A percentile compares a stretch with the other conserved stretches of the same genome.
Evolutionary conservation across 1,140 invertebrate species (phyloP).

Genomic region (Leucophenga varia): DNA sequence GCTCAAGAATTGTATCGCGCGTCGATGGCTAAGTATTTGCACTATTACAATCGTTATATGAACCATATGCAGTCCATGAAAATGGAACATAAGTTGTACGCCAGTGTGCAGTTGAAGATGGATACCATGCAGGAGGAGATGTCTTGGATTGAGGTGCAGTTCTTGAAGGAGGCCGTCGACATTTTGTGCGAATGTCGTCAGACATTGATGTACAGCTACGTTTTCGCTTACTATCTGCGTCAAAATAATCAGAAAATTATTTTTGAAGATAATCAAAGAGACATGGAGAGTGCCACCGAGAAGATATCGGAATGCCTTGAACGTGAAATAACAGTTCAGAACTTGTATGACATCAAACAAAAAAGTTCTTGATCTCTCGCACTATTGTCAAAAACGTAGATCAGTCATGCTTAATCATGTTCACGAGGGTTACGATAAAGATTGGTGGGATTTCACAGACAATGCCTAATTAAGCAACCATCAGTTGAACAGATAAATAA

Average conservation of each 20-base stretch:
- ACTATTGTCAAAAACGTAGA: slow-evolving; percentile 94
- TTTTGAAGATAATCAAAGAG: slow-evolving; percentile 98
- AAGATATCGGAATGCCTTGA: slow-evolving; percentile 96
- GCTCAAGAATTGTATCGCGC: slow-evolving; percentile 92
- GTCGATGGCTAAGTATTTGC: slow-evolving; percentile 75
- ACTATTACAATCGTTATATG: slow-evolving; percentile 99
- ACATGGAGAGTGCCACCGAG: slow-evolving; percentile 96
- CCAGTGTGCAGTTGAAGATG: slow-evolving; percentile 95
- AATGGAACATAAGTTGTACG: slow-evolving; percentile 95
- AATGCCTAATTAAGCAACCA: too few species aligned
- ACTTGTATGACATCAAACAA: slow-evolving; percentile 96
- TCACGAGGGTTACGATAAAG: slow-evolving; percentile 97
- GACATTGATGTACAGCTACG: slow-evolving; percentile 98
- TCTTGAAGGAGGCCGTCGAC: slow-evolving; percentile 95
- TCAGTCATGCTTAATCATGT: slow-evolving; percentile 94
- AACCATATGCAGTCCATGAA: slow-evolving; percentile 98
- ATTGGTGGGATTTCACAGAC: slow-evolving; percentile 93
- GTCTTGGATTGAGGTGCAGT: slow-evolving; percentile 99
- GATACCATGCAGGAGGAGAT: slow-evolving; percentile 99
- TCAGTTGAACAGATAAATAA: too few species aligned
- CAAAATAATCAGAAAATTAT: slow-evolving; percentile 99
- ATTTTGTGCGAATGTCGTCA: slow-evolving; percentile 95
- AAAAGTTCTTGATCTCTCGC: slow-evolving; percentile 92
- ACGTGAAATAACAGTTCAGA: slow-evolving; percentile 95
- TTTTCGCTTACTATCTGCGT: slow-evolving; percentile 96